Base-by-base conservation (phyloP, 30 jellyfish, hydroid and myxozoan species). In the Sanderia malayensis region DNA sequence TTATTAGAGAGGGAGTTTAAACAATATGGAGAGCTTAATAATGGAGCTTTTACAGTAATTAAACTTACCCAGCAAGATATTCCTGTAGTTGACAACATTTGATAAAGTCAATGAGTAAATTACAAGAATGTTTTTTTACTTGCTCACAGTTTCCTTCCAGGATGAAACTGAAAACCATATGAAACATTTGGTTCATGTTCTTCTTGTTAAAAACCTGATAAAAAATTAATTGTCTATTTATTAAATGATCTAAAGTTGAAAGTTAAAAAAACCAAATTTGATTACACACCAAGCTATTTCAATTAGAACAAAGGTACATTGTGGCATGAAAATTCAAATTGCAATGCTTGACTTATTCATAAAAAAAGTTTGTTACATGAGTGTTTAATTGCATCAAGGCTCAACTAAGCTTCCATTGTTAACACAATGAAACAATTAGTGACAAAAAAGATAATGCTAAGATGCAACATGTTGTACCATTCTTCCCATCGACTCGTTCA, bases 401-500 rank as follows among this genome's bases (percentile, higher is more conserved):
- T n/a, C n/a, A n/a, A n/a, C n/a, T n/a, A n/a, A n/a, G n/a, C n/a
- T n/a, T n/a, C n/a, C n/a, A n/a, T n/a, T n/a, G n/a, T n/a, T n/a
- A n/a, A n/a, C n/a, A n/a, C n/a, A n/a, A n/a, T n/a, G n/a, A n/a
- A n/a, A n/a, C n/a, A n/a, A n/a, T n/a, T n/a, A n/a, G n/a, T n/a
- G n/a, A 70, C 37, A 33, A 29, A 17, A 70, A 18, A 37, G 33
- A 2, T 4, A 41, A 37, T 19, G 18, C 2, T 13, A 19, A 2
- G 21, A 68, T 13, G 11, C 34, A 45, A 25, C 34, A 45, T 27
- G 26, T 6, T 37, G 2, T 71, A 87, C 96, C 84, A 80, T 88
- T 60, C 67, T 88, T 7, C 97, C 97, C 45, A 81, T 61, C 9
- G 89, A 92, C 53, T 88, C 97, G 46, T 88, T 67, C 27, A 80